Percentiles rank a stretch among this genome's conserved stretches.
Evolutionary conservation across 2,888 invertebrate genomes (phyloP).

Genomic region (Opisthograptis luteolata): DNA sequence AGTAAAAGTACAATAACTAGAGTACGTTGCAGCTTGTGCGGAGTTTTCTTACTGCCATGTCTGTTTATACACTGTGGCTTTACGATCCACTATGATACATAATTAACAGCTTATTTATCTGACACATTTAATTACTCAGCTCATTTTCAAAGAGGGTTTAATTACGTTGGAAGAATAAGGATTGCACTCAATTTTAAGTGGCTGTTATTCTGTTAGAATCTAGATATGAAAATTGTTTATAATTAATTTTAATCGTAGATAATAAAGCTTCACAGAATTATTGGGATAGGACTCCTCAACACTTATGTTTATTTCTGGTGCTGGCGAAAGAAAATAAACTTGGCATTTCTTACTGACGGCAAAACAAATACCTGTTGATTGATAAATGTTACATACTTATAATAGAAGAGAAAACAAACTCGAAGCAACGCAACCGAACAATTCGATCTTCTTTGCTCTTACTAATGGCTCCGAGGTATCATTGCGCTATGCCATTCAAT

Average conservation of each 20-base stretch:
- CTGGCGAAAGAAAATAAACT: background rate
- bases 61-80: background rate
- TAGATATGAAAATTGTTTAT: background rate
- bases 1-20: no score
- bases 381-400: background rate
- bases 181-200: conserved; percentile 37
- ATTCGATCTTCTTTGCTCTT: conserved; percentile 68
- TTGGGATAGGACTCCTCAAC: background rate
- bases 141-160: conserved; percentile 25
- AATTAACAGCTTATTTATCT: conserved; percentile 23
- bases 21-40: background rate
- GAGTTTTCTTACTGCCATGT: background rate
- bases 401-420: conserved; percentile 48
- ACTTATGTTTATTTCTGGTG: background rate
- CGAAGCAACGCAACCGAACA: conserved; percentile 61
- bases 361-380: background rate
- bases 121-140: conserved; percentile 24
- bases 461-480: conserved; percentile 72
- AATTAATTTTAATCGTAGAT: background rate
- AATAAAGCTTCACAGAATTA: background rate
- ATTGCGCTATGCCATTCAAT: conserved; percentile 74
- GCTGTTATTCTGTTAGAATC: conserved; percentile 4
- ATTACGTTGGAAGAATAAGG: conserved; percentile 49
- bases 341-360: background rate
- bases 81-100: conserved; percentile 7